Conservation (phyloP, 2,888 invertebrate genomes). For the Drosophila stalkeri region DNA sequence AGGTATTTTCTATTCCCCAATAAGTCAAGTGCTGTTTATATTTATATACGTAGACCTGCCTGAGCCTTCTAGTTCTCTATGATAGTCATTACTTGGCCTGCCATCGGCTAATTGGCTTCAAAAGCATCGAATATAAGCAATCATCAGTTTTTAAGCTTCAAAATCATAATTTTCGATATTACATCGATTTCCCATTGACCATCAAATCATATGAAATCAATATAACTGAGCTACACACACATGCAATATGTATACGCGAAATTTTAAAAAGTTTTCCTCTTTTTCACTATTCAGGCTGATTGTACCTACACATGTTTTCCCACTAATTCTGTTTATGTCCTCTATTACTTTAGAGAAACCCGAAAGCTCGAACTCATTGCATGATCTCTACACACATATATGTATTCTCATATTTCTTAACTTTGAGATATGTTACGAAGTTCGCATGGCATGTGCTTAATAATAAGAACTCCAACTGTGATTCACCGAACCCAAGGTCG, state of each 20-base stretch:
- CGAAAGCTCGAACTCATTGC: constrained; percentile 34
- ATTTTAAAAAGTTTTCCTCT: background rate
- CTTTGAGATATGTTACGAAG: constrained; percentile 12
- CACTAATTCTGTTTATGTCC: constrained; percentile 20
- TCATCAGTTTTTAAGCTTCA: constrained; percentile 9
- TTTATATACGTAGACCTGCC: constrained; percentile 13
- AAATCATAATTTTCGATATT: constrained; percentile 16
- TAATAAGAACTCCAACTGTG: constrained; percentile 19
- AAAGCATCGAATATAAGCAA: constrained; percentile 16
- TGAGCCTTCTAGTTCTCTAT: constrained; percentile 18
- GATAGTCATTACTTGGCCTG: background rate
- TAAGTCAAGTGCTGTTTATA: constrained; percentile 10
- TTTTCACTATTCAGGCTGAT: background rate
- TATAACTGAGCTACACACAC: background rate
- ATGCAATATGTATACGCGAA: background rate
- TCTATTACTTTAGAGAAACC: background rate
- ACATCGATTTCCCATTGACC: constrained; percentile 5
- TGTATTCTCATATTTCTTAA: constrained; percentile 8
- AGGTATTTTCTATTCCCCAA: constrained; percentile 52
- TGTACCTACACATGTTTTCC: background rate
- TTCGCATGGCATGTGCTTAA: constrained; percentile 50
- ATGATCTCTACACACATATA: constrained; percentile 29
- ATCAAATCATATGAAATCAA: background rate
- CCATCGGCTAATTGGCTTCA: constrained; percentile 25
- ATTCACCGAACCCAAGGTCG: constrained; percentile 8